Base-by-base conservation (phyloP, 2,797 vertebrate genomes). In the Loriculus beryllinus region DNA sequence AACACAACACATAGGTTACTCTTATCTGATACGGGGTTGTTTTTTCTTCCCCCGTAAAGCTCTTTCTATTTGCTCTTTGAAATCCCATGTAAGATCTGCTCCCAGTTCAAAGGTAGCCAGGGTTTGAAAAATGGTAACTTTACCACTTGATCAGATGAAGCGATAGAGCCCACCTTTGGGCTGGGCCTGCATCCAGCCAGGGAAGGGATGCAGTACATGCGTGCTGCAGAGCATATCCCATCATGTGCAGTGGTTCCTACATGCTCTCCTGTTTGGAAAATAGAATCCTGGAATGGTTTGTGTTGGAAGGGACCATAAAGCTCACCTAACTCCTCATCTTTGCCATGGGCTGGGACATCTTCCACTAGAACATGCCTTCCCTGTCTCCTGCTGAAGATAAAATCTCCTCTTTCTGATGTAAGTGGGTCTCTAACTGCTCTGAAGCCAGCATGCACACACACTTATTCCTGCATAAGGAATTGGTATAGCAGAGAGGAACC, bases 41-140 rank as follows among this genome's bases (percentile, higher is more conserved):
- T 84, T 93, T 86, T 71, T 60, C 59, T 77, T 72, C 85, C 69
- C 82, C 63, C 4, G 2, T 49, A 22, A 65, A 6, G 35, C 63
- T 72, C 52, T 42, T 89, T 91, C 29, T 87, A 12, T 82, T 87
- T 93, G 91, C 89, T 82, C 82, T 88, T 25, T 82, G 60, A 60
- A 91, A 80, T 94, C 93, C 71, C 64, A 26, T 6, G 76, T 63
- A 71, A 82, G 93, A n/a, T 43, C 75, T 35, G 56, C 86, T 82
- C 2, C 2, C 60, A 51, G 70, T 63, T 72, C 82, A 72, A 68
- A 84, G 81, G 67, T 35, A 86, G 68, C 33, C 72, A 43, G 3
- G 14, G 79, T 79, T 21, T 77, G 63, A 65, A 56, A 70, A 70
- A 74, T 3, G 70, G 14, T 68, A 51, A 82, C 54, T 67, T 89